Conservation (phyloP, 2,888 invertebrate species). For the Notocelia uddmanniana region DNA sequence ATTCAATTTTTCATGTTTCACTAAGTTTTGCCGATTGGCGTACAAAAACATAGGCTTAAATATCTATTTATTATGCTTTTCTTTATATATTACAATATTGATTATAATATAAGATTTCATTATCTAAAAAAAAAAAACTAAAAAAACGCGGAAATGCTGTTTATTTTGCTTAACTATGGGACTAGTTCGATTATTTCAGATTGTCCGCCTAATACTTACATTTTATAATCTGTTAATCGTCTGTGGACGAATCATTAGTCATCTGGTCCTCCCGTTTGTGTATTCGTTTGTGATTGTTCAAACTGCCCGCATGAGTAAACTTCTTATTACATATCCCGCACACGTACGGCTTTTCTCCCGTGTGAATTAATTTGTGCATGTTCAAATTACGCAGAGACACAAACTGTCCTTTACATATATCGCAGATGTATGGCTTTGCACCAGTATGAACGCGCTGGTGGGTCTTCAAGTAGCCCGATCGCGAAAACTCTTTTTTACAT, state of each 20-base stretch:
- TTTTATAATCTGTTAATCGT: too few species aligned
- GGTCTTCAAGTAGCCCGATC: not conserved
- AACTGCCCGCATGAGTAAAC: not conserved
- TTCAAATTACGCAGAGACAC: not conserved
- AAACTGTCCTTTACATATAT: not conserved
- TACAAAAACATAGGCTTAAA: too few species aligned
- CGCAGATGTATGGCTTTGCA: not conserved
- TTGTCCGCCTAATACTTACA: too few species aligned
- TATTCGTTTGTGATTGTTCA: not conserved
- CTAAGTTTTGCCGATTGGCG: too few species aligned
- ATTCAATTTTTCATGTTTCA: too few species aligned
- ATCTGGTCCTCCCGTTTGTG: not conserved
- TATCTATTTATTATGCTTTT: too few species aligned
- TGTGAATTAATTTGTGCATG: not conserved
- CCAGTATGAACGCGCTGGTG: not conserved
- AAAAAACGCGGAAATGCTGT: too few species aligned
- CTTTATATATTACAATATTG: too few species aligned
- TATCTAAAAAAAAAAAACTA: too few species aligned
- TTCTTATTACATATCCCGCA: slow-evolving; percentile 1
- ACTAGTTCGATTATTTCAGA: too few species aligned
- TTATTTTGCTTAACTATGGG: too few species aligned
- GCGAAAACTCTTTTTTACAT: not conserved
- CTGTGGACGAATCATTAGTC: not conserved
- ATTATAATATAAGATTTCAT: too few species aligned
- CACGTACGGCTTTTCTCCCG: not conserved